These are phyloP conservation scores for Lacanobia wlatinum DNA, from an alignment of 2,888 invertebrate species.

Conservation along the genomic window DNA sequence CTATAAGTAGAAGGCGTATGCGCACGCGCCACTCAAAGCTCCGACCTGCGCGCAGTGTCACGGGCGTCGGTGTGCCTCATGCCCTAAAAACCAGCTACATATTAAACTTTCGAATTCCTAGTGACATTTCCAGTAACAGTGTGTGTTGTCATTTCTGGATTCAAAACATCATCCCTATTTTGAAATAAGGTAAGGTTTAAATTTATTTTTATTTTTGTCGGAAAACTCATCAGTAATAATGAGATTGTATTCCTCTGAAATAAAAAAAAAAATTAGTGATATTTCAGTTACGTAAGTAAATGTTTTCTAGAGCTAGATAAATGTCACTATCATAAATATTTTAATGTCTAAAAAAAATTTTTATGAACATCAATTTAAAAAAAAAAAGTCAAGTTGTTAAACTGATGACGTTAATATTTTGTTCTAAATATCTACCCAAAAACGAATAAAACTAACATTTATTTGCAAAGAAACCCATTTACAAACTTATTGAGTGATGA, in stretches of 20 bases:
- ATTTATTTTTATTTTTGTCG: neutral
- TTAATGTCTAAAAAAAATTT: neutral
- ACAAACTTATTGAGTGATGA: slow-evolving; percentile 14
- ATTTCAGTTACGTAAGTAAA: neutral
- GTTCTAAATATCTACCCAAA: neutral
- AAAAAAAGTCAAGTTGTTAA: neutral
- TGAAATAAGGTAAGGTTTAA: slow-evolving; percentile 58
- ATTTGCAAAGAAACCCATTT: slow-evolving; percentile 1
- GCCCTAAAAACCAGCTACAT: slow-evolving; percentile 39
- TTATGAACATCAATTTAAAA: neutral
- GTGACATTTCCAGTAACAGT: slow-evolving; percentile 61
- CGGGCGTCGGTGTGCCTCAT: slow-evolving; percentile 68
- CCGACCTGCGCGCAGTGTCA: slow-evolving; percentile 73
- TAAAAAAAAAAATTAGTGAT: neutral
- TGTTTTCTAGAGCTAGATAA: neutral
- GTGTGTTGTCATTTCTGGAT: slow-evolving; percentile 69
- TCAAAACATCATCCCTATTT: slow-evolving; percentile 36
- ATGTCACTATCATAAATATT: neutral
- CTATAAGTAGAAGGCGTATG: slow-evolving; percentile 85
- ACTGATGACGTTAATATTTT: neutral
- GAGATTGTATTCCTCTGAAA: neutral
- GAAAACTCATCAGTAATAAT: neutral
- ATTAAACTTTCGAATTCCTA: slow-evolving; percentile 34
- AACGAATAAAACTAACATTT: neutral
- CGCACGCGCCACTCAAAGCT: slow-evolving; percentile 82